Evolutionary conservation across 1,140 invertebrate genomes (phyloP), one percentile per base, ranked within the genome.

Genomic region (Carcinoscorpius rotundicauda): DNA sequence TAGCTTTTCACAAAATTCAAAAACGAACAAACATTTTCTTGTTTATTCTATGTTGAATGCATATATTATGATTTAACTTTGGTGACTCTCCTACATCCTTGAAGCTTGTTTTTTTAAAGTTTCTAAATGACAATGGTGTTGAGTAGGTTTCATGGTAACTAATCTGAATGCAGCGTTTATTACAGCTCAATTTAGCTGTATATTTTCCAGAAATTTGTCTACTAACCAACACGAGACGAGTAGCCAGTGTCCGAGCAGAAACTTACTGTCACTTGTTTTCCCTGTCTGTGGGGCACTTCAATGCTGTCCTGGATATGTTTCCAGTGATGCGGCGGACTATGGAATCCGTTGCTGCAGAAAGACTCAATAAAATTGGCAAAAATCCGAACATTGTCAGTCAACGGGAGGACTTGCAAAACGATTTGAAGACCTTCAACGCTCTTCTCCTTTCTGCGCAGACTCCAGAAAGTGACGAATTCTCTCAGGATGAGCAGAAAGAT

Each of bases 221-320:
- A 11, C 73, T 82, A 55, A 81, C 80, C 5, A 80, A 81, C 69
- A 78, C 78, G n/a, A 75, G 93, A 72, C 82, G 96, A 70, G 93
- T 97, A 60, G 96, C 95, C 49, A 95, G 90, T 75, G 95, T 98
- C 66, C 83, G 94, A 66, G 93, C 95, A 60, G 94, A 97, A 81
- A 98, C 95, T 49, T 98, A 98, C 81, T 98, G 95, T 81, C 97
- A 97, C 80, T 84, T 99, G 69, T 98, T 98, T 83, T 97, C 93
- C 61, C 82, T 98, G 72, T 95, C 93, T 72, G 93, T 97, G 75
- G 93, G 97, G 81, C 93, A 97, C 79, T 98, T 99, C 80, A 96
- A 95, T 79, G 87, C 89, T 69, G 94, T 98, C 58, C 84, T 98
- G 71, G 94, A 98, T 78, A 89, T 96, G 80, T 98, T 98, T 81